These are phyloP conservation scores for Columba livia DNA, from an alignment of 2,113 vertebrate species.

Conservation along the genomic window DNA sequence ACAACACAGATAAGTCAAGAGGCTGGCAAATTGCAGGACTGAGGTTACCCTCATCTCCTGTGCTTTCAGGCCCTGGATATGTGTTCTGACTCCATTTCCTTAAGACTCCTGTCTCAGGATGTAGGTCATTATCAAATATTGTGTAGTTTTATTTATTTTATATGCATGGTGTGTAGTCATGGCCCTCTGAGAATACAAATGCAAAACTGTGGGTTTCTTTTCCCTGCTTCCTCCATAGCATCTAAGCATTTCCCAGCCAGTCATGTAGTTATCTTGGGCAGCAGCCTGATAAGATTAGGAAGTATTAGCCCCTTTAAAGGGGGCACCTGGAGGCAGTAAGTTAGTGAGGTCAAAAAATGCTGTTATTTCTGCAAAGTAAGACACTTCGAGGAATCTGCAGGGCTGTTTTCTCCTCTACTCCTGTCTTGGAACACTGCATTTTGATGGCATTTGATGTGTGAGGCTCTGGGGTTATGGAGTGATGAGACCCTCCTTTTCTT, in stretches of 20 bases:
- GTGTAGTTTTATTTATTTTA: slow-evolving; percentile 15
- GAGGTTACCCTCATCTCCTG: background rate
- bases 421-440: background rate
- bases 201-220: background rate
- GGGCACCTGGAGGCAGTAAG: background rate
- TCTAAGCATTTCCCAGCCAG: background rate
- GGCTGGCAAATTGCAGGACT: background rate
- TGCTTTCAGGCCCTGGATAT: background rate
- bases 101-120: background rate
- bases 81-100: background rate
- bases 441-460: background rate
- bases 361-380: background rate
- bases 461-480: background rate
- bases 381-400: background rate
- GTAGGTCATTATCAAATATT: background rate
- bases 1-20: background rate
- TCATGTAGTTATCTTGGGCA: slow-evolving; percentile 28
- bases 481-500: background rate
- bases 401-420: background rate
- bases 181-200: background rate
- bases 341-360: slow-evolving; percentile 13
- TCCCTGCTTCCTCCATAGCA: background rate
- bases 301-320: slow-evolving; percentile 33
- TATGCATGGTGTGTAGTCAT: background rate
- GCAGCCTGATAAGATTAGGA: slow-evolving; percentile 35